Percentiles rank a stretch among this genome's conserved stretches.
Evolutionary conservation across 1,140 invertebrate species (phyloP).

Genomic region (Leptinotarsa defecta): DNA sequence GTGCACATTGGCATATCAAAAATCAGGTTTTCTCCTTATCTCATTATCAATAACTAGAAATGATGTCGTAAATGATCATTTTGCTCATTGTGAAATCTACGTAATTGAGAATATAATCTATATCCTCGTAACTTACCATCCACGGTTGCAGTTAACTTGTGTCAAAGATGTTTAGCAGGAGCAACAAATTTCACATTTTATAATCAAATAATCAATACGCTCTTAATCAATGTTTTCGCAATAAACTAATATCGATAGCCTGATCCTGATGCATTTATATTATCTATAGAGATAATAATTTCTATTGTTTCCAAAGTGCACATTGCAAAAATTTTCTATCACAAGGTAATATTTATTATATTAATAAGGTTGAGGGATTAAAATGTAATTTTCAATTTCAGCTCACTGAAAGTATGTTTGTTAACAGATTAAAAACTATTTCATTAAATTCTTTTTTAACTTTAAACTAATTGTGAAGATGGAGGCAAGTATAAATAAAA

Average conservation of each 20-base stretch:
- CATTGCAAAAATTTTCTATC: not conserved
- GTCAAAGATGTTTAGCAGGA: not conserved
- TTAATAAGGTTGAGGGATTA: not conserved
- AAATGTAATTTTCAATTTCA: not conserved
- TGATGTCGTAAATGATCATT: no score
- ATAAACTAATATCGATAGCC: constrained; percentile 19
- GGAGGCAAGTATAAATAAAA: no score
- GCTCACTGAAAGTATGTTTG: no score
- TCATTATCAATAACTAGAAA: no score
- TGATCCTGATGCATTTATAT: constrained; percentile 21
- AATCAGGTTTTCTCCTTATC: no score
- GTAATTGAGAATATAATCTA: no score
- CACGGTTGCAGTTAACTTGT: not conserved
- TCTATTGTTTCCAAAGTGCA: constrained; percentile 24
- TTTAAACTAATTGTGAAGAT: no score
- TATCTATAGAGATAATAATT: constrained; percentile 22
- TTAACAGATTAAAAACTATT: no score
- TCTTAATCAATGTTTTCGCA: constrained; percentile 12
- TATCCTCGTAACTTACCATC: not conserved
- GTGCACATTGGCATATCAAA: no score
- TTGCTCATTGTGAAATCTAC: no score
- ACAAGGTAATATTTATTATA: not conserved
- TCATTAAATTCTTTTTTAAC: no score
- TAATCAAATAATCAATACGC: constrained; percentile 24
- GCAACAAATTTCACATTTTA: constrained; percentile 15